A percentile compares a stretch with the other conserved stretches of the same genome.
Evolutionary conservation across 2,113 vertebrate species (phyloP).

Genomic region (Zingel zingel): DNA sequence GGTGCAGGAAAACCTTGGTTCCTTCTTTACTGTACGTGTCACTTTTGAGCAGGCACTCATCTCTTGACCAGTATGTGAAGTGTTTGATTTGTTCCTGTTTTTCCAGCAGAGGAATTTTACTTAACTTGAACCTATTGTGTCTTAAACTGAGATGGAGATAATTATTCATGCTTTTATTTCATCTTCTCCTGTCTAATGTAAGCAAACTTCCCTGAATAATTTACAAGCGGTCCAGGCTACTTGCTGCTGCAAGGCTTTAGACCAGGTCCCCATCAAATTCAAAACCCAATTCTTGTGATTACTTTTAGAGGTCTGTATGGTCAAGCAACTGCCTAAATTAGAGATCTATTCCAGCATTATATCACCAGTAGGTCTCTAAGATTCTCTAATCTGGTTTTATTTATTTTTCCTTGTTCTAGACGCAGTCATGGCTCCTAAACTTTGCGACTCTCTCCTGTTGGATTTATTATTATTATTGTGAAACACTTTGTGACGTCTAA

Average conservation of each 20-base stretch:
- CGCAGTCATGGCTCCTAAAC: not conserved
- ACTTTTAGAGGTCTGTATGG: too few relatives aligned
- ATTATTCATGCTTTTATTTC: not conserved
- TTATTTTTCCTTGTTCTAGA: not conserved
- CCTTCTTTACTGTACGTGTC: not conserved
- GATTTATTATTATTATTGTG: not conserved
- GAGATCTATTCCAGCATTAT: too few relatives aligned
- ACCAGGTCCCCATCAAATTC: too few relatives aligned
- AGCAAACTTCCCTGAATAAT: not conserved
- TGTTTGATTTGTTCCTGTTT: not conserved
- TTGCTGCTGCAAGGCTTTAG: not conserved
- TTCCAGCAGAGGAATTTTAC: not conserved
- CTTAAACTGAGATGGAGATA: not conserved
- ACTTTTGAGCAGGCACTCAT: not conserved
- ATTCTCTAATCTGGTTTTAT: not conserved
- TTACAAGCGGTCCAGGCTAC: not conserved
- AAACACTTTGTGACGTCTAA: not conserved
- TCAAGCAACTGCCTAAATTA: too few relatives aligned
- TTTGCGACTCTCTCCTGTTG: not conserved
- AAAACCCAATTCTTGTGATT: too few relatives aligned
- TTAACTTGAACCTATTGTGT: not conserved
- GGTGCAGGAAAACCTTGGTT: not conserved
- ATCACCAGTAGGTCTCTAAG: too few relatives aligned
- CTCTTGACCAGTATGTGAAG: not conserved
- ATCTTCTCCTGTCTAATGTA: not conserved